Conservation (phyloP, 1,140 invertebrate species). For the Lepidurus arcticus region DNA sequence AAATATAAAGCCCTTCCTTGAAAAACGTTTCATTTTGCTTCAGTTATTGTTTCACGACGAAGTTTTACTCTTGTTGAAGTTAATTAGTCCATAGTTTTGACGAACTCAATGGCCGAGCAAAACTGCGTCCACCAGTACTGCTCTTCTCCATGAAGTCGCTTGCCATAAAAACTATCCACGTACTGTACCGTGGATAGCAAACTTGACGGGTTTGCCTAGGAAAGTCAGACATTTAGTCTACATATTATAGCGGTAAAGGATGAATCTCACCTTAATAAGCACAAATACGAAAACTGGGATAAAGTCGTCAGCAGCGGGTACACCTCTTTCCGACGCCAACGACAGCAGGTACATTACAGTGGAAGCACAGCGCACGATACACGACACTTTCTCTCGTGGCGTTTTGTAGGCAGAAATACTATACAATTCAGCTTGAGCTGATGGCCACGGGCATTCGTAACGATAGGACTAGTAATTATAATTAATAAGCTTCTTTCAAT, state of each 20-base stretch:
- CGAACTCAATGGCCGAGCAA: constrained; percentile 91
- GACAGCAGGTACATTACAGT: constrained; percentile 85
- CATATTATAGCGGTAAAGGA: neutral
- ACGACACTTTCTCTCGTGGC: constrained; percentile 87
- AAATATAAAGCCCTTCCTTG: neutral
- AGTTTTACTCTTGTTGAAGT: neutral
- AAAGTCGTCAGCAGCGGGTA: constrained; percentile 94
- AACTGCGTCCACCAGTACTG: constrained; percentile 99
- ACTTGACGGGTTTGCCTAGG: constrained; percentile 84
- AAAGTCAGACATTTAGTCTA: constrained; percentile 37
- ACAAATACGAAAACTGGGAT: constrained; percentile 95
- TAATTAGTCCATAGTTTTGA: constrained; percentile 90
- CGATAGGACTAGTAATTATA: constrained; percentile 55
- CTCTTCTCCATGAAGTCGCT: constrained; percentile 79
- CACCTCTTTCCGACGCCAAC: constrained; percentile 64
- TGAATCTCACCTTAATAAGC: constrained; percentile 72
- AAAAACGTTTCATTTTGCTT: neutral
- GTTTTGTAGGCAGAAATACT: constrained; percentile 91
- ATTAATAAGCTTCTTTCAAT: constrained; percentile 27
- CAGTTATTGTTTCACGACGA: neutral
- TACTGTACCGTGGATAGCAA: constrained; percentile 95
- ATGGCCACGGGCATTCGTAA: constrained; percentile 93
- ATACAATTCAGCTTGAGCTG: constrained; percentile 86
- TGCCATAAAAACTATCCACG: constrained; percentile 84
- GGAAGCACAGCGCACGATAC: constrained; percentile 76